Base-by-base conservation (phyloP, 2,888 invertebrate species). In the Hybos culiciformis region DNA sequence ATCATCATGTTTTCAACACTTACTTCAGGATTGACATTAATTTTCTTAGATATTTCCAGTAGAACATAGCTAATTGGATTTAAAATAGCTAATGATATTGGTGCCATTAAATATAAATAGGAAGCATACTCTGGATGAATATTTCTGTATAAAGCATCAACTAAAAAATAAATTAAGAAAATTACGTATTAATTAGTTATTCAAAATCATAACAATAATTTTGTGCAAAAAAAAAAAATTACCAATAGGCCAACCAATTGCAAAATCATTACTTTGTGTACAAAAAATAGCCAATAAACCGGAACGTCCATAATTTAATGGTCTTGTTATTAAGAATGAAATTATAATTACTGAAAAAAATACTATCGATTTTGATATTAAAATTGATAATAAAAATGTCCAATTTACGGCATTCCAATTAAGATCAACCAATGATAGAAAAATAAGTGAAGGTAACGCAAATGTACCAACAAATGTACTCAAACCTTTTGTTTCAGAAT, bases 201-300 rank as follows among this genome's bases (percentile, higher is more conserved):
- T 14, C 4, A 33, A 5, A 39, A 21, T 36, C 18, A 45, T 3
- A 29, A 37, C 17, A 19, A 21, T 33, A 3, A 32, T 14, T 7
- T 15, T 38, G 34, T 34, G 34, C 4, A 21, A 1, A 3, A 12
- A 3, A 6, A 9, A 15, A 7, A 34, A 42, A 50, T 53, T 48
- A 64, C 92, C 82, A 54, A 94, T 91, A 6, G 96, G 94, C 68
- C 83, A 92, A 48, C 94, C 94, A 53, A 96, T 77, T 17, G 96
- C 94, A 70, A 96, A 94, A 67, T 96, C 96, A 72, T 96, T 96
- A 61, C 92, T 93, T 62, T 94, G 94, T 1, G 94, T 94, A 54
- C 87, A 84, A 64, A 94, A 94, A 57, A 96, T 93, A 15, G 87
- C 88, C 72, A 87, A 86, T 45, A 96, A 73, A 12, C 92, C 94